Evolutionary conservation across 2,113 vertebrate species (phyloP), one percentile per base, ranked within the genome.

Genomic region (Athene noctua): DNA sequence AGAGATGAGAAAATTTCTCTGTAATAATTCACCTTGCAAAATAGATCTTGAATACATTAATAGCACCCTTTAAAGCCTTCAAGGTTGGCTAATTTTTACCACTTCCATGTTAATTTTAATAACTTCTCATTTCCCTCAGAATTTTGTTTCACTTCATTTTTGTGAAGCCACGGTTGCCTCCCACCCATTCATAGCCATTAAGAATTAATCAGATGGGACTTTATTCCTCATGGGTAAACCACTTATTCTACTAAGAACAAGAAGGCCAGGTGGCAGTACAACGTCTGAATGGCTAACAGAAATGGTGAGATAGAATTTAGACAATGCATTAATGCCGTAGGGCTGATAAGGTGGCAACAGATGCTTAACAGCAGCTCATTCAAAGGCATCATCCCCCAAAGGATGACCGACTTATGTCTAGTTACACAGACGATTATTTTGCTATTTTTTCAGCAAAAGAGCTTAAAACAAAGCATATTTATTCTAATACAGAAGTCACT

Each of bases 171-270:
- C 47, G 63, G 23, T 78, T 81, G n/a, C n/a, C 36, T 81, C 36
- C 46, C 38, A 86, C 54, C 78, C 82, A 74, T 70, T 94, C 94
- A 95, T 82, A 92, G 74, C 32, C n/a, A 71, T 52, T 82, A 94
- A 90, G 40, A 34, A 54, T 58, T 83, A 66, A 66, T 81, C 72
- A 94, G 30, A 67, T 61, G 5, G 5, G 40, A 34, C 32, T 86
- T 90, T 55, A 59, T 57, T 81, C 47, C 29, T 61, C 19, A 32
- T 6, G 11, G 18, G 21, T 30, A 81, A 73, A 55, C 11, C 14
- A 57, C 27, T 71, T 34, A 19, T 6, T 42, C 52, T 51, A n/a
- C 47, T n/a, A 52, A 74, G 70, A 92, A 10, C 30, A 84, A 63
- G 51, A 13, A 65, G n/a, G 8, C 20, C 29, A 62, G 25, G 46